Evolutionary conservation across 2,888 invertebrate genomes (phyloP), one percentile per base, ranked within the genome.

Genomic region (Dilophus febrilis): DNA sequence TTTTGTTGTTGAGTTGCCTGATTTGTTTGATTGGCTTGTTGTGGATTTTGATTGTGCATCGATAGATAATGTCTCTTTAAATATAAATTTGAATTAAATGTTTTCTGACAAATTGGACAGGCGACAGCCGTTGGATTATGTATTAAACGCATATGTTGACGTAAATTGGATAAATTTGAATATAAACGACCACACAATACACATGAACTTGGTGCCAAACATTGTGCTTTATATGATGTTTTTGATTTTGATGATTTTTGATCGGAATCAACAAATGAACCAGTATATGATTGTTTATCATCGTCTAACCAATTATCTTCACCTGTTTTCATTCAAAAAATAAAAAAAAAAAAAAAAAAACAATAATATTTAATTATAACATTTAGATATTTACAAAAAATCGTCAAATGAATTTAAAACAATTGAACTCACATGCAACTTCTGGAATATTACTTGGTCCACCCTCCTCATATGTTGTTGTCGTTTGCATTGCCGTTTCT

Each of bases 61-160:
- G 40, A 40, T 27, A 37, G 17, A 13, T 40, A 40, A 26, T 73
- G 73, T 40, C 72, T 61, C 52, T 70, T 66, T 47, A 74, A 62
- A 56, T 74, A 74, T 50, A 73, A 64, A 55, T 72, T 69, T 47
- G 72, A 71, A 64, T 72, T 72, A 63, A 73, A 74, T 46, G 67
- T 66, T 61, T 72, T 72, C 57, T 64, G 64, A 59, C 73, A 74
- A 49, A 71, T 61, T 46, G 67, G 66, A 58, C 73, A 73, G 52
- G 65, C 64, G 51, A 71, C 71, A 55, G 67, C 68, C 54, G 70
- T 71, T 46, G 73, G 72, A 59, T 70, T 70, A 59, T 74, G 73
- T 56, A 74, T 72, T 50, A 73, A 65, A 58, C 72, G 70, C 64
- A 74, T 70, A 61, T 74, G 73, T 54, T 74, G 73, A 47, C 72